Percentiles rank a stretch among this genome's conserved stretches.
Conservation (phyloP, 2,797 vertebrate species). For the Notolepis coatsorum region DNA sequence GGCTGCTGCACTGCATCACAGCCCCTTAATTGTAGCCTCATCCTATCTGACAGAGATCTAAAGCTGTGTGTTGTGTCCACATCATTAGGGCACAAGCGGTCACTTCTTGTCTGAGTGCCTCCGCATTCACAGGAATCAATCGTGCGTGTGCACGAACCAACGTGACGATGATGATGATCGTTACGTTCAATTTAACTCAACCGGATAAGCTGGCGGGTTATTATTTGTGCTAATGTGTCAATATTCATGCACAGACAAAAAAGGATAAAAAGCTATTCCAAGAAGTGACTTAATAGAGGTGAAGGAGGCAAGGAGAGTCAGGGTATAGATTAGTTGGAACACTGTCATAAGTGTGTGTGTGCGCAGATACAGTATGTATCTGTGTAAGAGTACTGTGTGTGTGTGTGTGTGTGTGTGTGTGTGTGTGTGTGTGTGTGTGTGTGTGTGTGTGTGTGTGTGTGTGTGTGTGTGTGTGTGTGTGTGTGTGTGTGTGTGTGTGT, state of each 20-base stretch:
- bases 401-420: not conserved
- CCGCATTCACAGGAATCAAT: slow-evolving; percentile 16
- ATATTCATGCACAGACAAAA: too few species aligned
- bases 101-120: slow-evolving; percentile 29
- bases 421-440: too few species aligned
- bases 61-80: slow-evolving; percentile 19
- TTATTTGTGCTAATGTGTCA: not conserved
- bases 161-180: not conserved
- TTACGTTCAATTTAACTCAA: not conserved
- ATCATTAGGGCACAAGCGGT: slow-evolving; percentile 40
- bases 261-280: too few species aligned
- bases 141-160: not conserved
- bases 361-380: too few species aligned
- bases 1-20: slow-evolving; percentile 24
- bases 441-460: too few species aligned
- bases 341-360: too few species aligned
- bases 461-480: too few species aligned
- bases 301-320: not conserved
- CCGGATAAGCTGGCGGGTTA: not conserved
- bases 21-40: slow-evolving; percentile 20
- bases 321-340: too few species aligned
- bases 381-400: not conserved
- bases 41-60: slow-evolving; percentile 29
- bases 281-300: not conserved
- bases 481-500: too few species aligned